Percentiles rank a stretch among this genome's conserved stretches.
phyloP scores from a whole-genome alignment of 2,888 invertebrate genomes.

The Campaea margaritaria region DNA sequence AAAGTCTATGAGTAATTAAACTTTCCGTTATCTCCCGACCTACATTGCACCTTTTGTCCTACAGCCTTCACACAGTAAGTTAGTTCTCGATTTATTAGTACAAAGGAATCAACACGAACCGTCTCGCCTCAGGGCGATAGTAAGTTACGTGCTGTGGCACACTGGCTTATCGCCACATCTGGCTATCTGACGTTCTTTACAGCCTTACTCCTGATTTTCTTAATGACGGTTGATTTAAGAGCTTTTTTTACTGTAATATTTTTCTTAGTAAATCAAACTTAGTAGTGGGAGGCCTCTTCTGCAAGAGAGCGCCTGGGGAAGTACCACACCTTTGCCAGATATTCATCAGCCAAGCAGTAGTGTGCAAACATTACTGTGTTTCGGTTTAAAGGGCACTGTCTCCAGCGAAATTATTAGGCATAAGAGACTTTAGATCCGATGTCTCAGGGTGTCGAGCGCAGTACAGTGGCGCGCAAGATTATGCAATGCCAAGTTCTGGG shows the following conservation, averaged over 20 bases:
- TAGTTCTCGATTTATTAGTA: slow-evolving; percentile 65
- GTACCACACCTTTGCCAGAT: too few species aligned
- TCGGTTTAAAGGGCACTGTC: too few species aligned
- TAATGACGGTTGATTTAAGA: slow-evolving; percentile 69
- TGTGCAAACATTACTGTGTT: too few species aligned
- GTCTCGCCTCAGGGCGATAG: slow-evolving; percentile 48
- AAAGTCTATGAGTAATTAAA: background rate
- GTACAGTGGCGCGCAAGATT: too few species aligned
- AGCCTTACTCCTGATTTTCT: slow-evolving; percentile 58
- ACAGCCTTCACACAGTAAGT: slow-evolving; percentile 62
- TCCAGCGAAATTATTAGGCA: too few species aligned
- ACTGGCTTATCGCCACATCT: slow-evolving; percentile 72
- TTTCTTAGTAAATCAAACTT: too few species aligned
- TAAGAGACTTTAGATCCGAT: too few species aligned
- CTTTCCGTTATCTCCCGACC: slow-evolving; percentile 17
- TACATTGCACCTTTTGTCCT: slow-evolving; percentile 54
- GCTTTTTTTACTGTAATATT: background rate
- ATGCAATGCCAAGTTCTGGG: too few species aligned
- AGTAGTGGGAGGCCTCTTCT: too few species aligned
- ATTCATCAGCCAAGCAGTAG: too few species aligned
- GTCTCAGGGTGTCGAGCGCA: too few species aligned
- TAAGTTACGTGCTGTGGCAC: slow-evolving; percentile 55
- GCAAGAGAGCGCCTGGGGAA: too few species aligned
- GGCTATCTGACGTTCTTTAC: slow-evolving; percentile 72
- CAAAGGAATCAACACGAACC: slow-evolving; percentile 70